phyloP scores from a whole-genome alignment of 2,888 invertebrate genomes.

The Cremastobaeus sp. region DNA sequence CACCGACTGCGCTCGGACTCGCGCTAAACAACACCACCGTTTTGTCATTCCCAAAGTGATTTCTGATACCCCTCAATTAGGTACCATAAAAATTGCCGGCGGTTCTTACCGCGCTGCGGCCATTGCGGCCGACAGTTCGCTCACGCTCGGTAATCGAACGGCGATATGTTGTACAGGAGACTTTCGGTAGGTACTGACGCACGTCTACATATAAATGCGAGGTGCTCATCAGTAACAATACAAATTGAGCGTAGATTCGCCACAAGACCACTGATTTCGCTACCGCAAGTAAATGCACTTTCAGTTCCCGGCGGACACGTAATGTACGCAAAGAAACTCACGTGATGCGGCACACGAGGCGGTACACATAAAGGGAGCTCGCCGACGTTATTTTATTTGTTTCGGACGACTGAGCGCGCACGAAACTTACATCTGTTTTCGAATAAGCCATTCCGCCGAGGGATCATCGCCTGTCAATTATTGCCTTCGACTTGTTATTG shows the following conservation, averaged over 20 bases:
- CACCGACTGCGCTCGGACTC: background rate
- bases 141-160: constrained; percentile 36
- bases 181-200: background rate
- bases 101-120: constrained; percentile 5
- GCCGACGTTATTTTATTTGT: constrained; percentile 53
- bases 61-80: background rate
- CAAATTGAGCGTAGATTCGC: constrained; percentile 75
- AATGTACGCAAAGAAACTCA: constrained; percentile 51
- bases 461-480: constrained; percentile 30
- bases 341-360: constrained; percentile 51
- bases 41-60: background rate
- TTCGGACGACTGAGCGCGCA: constrained; percentile 49
- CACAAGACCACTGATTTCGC: constrained; percentile 71
- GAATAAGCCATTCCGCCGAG: constrained; percentile 32
- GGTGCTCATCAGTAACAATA: constrained; percentile 73
- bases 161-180: constrained; percentile 28
- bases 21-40: background rate
- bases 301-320: constrained; percentile 51
- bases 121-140: constrained; percentile 10
- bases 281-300: constrained; percentile 71
- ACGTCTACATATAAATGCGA: constrained; percentile 38
- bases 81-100: background rate
- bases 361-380: constrained; percentile 41
- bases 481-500: constrained; percentile 20
- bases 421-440: constrained; percentile 46